Base-by-base conservation (phyloP, 2,888 invertebrate species). In the Melanargia galathea region DNA sequence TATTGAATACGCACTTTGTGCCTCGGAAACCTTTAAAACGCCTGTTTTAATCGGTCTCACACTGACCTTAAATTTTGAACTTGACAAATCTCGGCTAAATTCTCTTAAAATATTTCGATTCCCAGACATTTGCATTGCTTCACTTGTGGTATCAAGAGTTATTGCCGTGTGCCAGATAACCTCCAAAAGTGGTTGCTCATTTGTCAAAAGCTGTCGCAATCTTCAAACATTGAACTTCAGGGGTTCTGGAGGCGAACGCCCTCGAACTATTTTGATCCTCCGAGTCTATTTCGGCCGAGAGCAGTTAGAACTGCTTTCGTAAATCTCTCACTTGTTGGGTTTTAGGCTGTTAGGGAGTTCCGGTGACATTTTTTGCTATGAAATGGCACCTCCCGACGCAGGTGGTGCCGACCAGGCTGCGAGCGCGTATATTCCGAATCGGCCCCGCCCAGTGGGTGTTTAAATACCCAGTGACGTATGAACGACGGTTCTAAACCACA, bases 341-440 rank as follows among this genome's bases (percentile, higher is more conserved):
- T 67, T 62, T 63, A 61, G 64, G 61, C 63, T 68, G 59, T 64
- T 56, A 30, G 26, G 26, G 43, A 26, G 24, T 16, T 40, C 13
- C 54, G n/a, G 33, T 22, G 57, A 58, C 24, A 58, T 20, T 58
- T n/a, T 35, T 38, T 11, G 35, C 8, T 24, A 20, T 46, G 58
- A 65, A 69, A 72, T 73, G 71, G 70, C 69, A 67, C 69, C 65
- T 70, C 66, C 64, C 63, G 62, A 63, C 56, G 62, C 56, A 51
- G 75, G 71, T 72, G 86, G 84, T 81, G 87, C 87, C 87, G 79
- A 75, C 83, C 86, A 78, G 86, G 76, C 86, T 88, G 75, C 72
- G 71, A 70, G 66, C 68, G 70, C 74, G 73, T 76, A 77, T 78
- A 70, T 71, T 73, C 73, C 68, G 66, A 66, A 65, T 64, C 74